phyloP scores from a whole-genome alignment of 2,113 vertebrate species.

The Chunga burmeisteri region DNA sequence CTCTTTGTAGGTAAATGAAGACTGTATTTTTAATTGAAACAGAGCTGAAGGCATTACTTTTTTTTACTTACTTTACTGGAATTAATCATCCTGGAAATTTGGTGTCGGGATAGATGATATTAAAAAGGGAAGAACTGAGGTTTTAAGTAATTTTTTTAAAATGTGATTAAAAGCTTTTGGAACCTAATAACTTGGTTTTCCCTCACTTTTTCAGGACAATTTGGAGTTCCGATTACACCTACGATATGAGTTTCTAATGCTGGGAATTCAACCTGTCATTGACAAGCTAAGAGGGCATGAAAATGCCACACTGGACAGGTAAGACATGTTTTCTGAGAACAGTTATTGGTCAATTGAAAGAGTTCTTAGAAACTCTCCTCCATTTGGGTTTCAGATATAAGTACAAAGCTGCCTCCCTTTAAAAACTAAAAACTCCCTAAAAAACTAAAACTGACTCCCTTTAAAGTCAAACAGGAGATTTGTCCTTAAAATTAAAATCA shows the following conservation, averaged over 20 bases:
- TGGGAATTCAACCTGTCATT: slow-evolving; percentile 96
- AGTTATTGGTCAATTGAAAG: background rate
- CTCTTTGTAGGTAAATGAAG: background rate
- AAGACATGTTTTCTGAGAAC: slow-evolving; percentile 15
- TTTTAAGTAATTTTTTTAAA: background rate
- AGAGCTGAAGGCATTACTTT: background rate
- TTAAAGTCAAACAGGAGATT: background rate
- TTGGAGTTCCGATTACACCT: slow-evolving; percentile 95
- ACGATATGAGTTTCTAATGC: slow-evolving; percentile 96
- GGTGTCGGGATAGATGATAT: background rate
- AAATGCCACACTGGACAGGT: slow-evolving; percentile 95
- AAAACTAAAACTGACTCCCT: background rate
- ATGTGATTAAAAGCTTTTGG: background rate
- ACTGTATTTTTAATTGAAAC: background rate
- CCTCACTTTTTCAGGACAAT: slow-evolving; percentile 80
- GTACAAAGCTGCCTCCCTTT: background rate
- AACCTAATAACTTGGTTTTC: background rate
- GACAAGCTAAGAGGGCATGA: slow-evolving; percentile 94
- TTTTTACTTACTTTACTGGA: background rate
- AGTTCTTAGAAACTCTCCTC: background rate
- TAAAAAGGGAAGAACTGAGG: background rate
- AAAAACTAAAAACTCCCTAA: no score
- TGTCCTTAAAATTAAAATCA: background rate
- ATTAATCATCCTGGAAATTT: background rate
- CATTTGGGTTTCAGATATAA: background rate